A percentile compares a stretch with the other conserved stretches of the same genome.
phyloP scores from a whole-genome alignment of 2,113 vertebrate genomes.

The Tringa solitaria region DNA sequence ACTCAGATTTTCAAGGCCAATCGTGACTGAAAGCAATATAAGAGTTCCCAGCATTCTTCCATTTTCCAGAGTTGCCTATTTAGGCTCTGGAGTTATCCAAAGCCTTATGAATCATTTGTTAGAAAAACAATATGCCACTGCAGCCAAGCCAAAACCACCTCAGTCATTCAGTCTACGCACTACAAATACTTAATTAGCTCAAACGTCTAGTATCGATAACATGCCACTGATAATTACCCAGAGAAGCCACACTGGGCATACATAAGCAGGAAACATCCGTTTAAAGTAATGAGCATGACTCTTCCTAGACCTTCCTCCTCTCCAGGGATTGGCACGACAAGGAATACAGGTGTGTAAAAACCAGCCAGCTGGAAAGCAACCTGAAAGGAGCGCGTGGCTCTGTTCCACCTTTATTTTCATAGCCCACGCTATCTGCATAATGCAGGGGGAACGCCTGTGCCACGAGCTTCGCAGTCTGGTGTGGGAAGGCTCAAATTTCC shows the following conservation, averaged over 20 bases:
- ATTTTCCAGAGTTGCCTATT: background rate
- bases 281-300: background rate
- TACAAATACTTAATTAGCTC: background rate
- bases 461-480: fast-evolving
- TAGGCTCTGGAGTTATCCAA: background rate
- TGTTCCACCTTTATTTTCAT: background rate
- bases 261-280: background rate
- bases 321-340: background rate
- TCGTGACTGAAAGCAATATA: background rate
- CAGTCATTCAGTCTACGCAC: background rate
- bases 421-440: fast-evolving
- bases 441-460: background rate
- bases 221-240: background rate
- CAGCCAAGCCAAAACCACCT: background rate
- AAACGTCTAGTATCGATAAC: fast-evolving
- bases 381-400: background rate
- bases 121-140: fast-evolving
- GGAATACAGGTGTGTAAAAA: background rate
- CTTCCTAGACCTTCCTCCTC: background rate
- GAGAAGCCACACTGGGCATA: background rate
- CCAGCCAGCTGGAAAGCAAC: background rate
- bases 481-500: background rate
- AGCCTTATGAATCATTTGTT: background rate
- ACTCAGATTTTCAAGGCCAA: background rate
- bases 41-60: background rate